Evolutionary conservation across 2,888 invertebrate species (phyloP), one percentile per base, ranked within the genome.

Genomic region (Chrysopilus asiliformis): DNA sequence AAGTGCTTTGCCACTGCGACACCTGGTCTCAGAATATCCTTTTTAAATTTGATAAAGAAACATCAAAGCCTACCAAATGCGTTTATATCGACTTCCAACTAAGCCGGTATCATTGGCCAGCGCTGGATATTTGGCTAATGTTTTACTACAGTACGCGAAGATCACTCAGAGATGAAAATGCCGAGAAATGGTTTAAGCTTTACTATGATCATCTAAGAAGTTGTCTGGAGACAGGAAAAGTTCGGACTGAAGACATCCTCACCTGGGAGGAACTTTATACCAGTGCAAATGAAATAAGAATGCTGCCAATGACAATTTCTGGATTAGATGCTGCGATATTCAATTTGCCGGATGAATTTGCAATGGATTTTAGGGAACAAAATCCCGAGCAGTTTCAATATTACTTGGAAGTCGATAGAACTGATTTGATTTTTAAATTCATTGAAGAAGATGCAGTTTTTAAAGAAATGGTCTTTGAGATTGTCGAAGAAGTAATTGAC

Each of bases 1-100:
- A 68, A 45, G 68, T 67, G 1, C 43, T 70, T 1, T 65, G 65
- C 15, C 63, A 64, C 47, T 52, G 58, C 2, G 63, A 64, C 44
- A 45, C 55, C 5, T 63, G 62, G 63, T 52, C 52, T 39, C 53
- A 57, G 4, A 64, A 64, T 45, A 53, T 64, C 18, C 50, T 63
- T 32, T 62, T 51, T 39, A 43, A 50, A 7, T 55, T 49, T n/a
- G 43, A 43, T 3, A 20, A 36, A 8, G 15, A 20, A 4, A 24
- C 31, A n/a, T 32, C 24, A 3, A 27, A 25, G n/a, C n/a, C n/a
- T n/a, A n/a, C n/a, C n/a, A n/a, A n/a, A n/a, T 57, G 56, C 10
- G 35, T 57, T 0, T 44, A 61, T n/a, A 54, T 61, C 1, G 61
- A 61, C 39, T 61, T 52, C 40, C 61, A 61, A 43, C 48, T 53